Evolutionary conservation across 2,888 invertebrate genomes (phyloP).

Genomic region (Latrodectus elegans): DNA sequence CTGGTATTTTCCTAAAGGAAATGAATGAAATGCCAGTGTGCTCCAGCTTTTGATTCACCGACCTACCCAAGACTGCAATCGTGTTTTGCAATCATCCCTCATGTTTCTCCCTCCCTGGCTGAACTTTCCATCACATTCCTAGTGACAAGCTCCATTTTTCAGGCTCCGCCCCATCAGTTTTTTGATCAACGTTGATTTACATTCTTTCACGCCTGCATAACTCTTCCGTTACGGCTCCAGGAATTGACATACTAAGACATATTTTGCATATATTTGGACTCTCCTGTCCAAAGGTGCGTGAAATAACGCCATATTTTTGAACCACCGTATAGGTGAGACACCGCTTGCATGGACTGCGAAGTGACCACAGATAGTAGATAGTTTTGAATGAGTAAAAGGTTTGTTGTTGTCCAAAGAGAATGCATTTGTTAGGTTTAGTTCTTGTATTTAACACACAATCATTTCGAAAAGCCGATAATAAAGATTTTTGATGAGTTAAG

Average conservation of each 20-base stretch:
- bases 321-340: too few species aligned
- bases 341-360: too few species aligned
- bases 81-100: not conserved
- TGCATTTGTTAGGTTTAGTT: too few species aligned
- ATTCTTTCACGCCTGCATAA: conserved; percentile 1
- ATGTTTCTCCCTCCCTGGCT: not conserved
- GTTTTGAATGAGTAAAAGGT: too few species aligned
- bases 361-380: too few species aligned
- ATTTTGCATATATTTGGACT: not conserved
- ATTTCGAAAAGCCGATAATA: too few species aligned
- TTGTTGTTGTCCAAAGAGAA: too few species aligned
- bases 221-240: not conserved
- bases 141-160: not conserved
- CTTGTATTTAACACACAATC: too few species aligned
- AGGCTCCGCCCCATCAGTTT: not conserved
- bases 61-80: not conserved
- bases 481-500: too few species aligned
- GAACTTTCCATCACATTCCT: not conserved
- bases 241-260: conserved; percentile 1
- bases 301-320: too few species aligned
- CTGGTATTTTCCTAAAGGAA: too few species aligned
- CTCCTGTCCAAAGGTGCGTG: not conserved
- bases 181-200: conserved; percentile 5
- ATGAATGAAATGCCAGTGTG: not conserved
- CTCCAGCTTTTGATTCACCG: not conserved